Conservation (phyloP, 35 echinoderm and acorn worm species). For the Amphiura filiformis region DNA sequence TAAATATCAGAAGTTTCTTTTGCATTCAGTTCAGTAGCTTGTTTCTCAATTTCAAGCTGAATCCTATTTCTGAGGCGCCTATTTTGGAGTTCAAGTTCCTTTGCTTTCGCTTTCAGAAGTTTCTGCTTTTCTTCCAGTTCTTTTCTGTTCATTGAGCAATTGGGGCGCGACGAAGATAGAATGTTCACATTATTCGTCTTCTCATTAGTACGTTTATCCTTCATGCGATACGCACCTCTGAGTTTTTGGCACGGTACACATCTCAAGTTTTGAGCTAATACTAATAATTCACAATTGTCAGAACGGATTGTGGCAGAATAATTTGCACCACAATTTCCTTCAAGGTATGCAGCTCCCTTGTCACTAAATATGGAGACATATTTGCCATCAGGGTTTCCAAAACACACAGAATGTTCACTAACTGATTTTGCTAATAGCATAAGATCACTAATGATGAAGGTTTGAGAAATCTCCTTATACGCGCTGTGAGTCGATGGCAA, state of each 20-base stretch:
- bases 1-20: neutral
- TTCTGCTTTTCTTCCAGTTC: neutral
- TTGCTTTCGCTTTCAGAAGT: neutral
- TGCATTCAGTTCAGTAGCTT: neutral
- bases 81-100: neutral
- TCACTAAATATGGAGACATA: neutral
- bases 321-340: neutral
- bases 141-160: neutral
- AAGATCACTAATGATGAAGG: neutral
- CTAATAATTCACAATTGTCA: neutral
- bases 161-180: neutral
- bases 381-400: neutral
- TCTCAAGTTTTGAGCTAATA: too few relatives aligned
- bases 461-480: too few relatives aligned
- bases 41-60: neutral
- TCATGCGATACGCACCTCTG: too few relatives aligned
- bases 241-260: too few relatives aligned
- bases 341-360: neutral
- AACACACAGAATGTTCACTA: neutral
- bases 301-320: neutral
- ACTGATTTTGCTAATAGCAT: neutral
- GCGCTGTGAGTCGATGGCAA: neutral
- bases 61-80: neutral
- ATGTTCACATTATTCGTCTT: neutral
- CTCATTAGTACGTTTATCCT: too few relatives aligned